Conservation (phyloP, 2,888 invertebrate species). For the Caenorhabditis sp. region DNA sequence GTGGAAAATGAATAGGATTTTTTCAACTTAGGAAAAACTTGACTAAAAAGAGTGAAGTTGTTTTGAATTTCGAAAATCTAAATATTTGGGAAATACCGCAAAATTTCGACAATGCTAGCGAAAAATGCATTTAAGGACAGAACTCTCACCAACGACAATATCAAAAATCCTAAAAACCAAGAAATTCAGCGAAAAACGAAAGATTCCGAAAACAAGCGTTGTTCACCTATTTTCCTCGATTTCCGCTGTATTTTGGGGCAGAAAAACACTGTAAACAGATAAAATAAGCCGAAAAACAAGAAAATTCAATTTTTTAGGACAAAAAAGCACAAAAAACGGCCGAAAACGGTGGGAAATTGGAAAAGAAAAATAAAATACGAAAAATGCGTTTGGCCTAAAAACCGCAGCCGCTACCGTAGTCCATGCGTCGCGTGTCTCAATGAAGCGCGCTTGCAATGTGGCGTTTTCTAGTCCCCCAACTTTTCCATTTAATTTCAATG, state of each 20-base stretch:
- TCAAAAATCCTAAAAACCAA: no score
- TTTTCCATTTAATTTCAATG: conserved; percentile 16
- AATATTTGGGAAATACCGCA: no score
- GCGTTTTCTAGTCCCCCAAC: conserved; percentile 40
- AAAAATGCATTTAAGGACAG: no score
- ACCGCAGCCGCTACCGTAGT: conserved; percentile 48
- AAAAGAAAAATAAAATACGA: conserved; percentile 34
- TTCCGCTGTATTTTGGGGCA: no score
- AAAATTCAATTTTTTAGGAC: neutral
- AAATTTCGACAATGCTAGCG: no score
- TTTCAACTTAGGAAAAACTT: no score
- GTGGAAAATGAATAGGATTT: no score
- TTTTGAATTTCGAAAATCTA: neutral
- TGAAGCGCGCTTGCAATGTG: conserved; percentile 39
- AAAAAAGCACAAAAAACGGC: conserved; percentile 26
- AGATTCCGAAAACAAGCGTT: no score
- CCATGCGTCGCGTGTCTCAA: conserved; percentile 38
- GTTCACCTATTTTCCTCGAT: no score
- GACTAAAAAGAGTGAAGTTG: neutral
- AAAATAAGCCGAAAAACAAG: neutral
- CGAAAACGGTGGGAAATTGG: neutral
- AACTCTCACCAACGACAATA: no score
- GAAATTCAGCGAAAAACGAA: no score
- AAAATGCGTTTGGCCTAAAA: conserved; percentile 56
- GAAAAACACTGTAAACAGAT: no score